Percentiles rank a stretch among this genome's conserved stretches.
These are phyloP conservation scores for Mungos mungo DNA, from an alignment of 2,113 vertebrate genomes.

Conservation along the genomic window DNA sequence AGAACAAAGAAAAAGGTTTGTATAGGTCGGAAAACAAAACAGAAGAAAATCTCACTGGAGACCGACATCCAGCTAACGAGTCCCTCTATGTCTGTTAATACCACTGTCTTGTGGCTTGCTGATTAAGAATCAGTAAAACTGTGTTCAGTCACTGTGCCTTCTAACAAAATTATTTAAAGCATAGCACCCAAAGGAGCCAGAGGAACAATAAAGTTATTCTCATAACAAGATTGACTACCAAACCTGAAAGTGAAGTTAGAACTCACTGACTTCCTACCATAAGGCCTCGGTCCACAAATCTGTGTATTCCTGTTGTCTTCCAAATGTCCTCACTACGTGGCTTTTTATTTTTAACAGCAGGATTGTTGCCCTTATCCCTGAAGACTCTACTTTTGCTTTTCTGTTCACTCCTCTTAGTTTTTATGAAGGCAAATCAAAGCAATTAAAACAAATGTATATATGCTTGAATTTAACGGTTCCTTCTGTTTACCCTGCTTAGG, in stretches of 20 bases:
- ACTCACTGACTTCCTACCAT: neutral
- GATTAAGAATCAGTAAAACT: slow-evolving; percentile 45
- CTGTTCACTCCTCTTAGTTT: neutral
- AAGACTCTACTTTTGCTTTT: neutral
- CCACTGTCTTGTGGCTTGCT: neutral
- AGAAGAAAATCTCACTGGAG: slow-evolving; percentile 42
- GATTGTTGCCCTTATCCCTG: neutral
- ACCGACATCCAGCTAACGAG: neutral
- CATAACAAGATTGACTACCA: neutral
- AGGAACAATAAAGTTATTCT: slow-evolving; percentile 47
- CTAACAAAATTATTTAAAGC: slow-evolving; percentile 23
- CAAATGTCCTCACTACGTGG: neutral
- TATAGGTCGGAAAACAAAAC: slow-evolving; percentile 35
- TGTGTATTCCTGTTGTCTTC: neutral
- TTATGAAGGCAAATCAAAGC: neutral
- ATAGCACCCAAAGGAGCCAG: neutral
- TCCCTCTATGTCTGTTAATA: slow-evolving; percentile 47
- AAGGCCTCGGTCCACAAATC: neutral
- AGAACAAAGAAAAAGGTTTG: slow-evolving; percentile 19
- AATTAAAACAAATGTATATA: neutral
- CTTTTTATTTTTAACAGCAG: neutral
- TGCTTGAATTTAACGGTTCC: neutral
- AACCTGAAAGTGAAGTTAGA: slow-evolving; percentile 20
- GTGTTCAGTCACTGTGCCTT: neutral
- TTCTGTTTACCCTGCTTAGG: neutral